Conservation (phyloP, 1,140 invertebrate genomes). For the Hyphantria cunea region DNA sequence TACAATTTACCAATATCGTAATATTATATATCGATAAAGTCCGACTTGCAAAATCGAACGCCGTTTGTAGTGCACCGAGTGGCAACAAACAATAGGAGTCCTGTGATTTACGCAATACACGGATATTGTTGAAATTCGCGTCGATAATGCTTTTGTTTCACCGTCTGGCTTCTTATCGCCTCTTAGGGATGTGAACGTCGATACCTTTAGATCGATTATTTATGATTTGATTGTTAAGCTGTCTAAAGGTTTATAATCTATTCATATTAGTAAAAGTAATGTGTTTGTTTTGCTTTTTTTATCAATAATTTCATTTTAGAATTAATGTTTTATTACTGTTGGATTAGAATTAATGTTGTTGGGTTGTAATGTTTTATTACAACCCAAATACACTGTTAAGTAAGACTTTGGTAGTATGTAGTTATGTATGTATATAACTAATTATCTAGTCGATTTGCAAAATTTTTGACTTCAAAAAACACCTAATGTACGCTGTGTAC, state of each 20-base stretch:
- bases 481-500: no score
- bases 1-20: slow-evolving; percentile 16
- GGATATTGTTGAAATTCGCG: slow-evolving; percentile 74
- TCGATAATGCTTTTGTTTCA: slow-evolving; percentile 77
- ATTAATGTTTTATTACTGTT: no score
- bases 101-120: slow-evolving; percentile 71
- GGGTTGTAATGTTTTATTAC: no score
- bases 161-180: slow-evolving; percentile 73
- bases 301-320: no score
- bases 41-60: slow-evolving; percentile 48
- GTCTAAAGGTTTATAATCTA: background rate
- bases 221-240: slow-evolving; percentile 8
- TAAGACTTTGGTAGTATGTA: no score
- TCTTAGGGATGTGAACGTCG: slow-evolving; percentile 50
- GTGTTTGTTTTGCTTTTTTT: no score
- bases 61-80: slow-evolving; percentile 43
- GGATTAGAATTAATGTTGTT: no score
- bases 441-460: no score
- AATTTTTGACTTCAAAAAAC: no score
- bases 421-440: no score
- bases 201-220: slow-evolving; percentile 13
- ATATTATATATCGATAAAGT: slow-evolving; percentile 32
- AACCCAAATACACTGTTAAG: no score
- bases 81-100: slow-evolving; percentile 67
- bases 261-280: no score